Base-by-base conservation (phyloP, 2,797 vertebrate species). In the Agapornis canus region DNA sequence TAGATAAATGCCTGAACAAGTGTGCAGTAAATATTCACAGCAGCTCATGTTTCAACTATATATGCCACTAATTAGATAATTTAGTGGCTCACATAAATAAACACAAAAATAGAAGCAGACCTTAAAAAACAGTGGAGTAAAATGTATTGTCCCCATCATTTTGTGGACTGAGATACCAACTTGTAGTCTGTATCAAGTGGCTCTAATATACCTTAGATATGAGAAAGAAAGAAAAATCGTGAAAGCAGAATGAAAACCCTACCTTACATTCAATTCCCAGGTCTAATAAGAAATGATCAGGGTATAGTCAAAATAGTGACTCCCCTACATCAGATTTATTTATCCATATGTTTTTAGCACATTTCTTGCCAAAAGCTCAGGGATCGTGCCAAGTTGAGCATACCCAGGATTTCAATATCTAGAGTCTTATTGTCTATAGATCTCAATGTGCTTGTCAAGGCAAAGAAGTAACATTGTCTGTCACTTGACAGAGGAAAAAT, bases 21-120 rank as follows among this genome's bases (percentile, higher is more conserved):
- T 97, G 95, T 94, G 97, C 96, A 97, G 98, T 98, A 98, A 98
- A 98, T 98, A 98, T 98, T 98, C 97, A 96, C 97, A 98, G 97
- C 98, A 97, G 98, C 97, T 97, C 96, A 97, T 98, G 97, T 97
- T 97, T 98, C 98, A 98, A 95, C 97, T 86, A 96, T 98, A 97
- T 98, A 96, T 97, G 97, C 97, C 96, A 97, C 98, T 98, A 98
- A 98, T 98, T 98, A 98, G 98, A 98, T 98, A 98, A 98, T 98
- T 98, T 98, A 98, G 97, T 98, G 96, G 96, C 93, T 96, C 96
- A 96, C 96, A 98, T 98, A 98, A 98, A 98, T 98, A 98, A 98
- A 97, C 97, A 97, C 97, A 87, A 92, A 97, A 97, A 97, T 88
- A 97, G 97, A 96, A 97, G 90, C 92, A 94, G 92, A 97, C 91